Percentiles rank a stretch among this genome's conserved stretches.
These are phyloP conservation scores for Nothoprocta perdicaria DNA, from an alignment of 2,113 vertebrate genomes.

Conservation along the genomic window DNA sequence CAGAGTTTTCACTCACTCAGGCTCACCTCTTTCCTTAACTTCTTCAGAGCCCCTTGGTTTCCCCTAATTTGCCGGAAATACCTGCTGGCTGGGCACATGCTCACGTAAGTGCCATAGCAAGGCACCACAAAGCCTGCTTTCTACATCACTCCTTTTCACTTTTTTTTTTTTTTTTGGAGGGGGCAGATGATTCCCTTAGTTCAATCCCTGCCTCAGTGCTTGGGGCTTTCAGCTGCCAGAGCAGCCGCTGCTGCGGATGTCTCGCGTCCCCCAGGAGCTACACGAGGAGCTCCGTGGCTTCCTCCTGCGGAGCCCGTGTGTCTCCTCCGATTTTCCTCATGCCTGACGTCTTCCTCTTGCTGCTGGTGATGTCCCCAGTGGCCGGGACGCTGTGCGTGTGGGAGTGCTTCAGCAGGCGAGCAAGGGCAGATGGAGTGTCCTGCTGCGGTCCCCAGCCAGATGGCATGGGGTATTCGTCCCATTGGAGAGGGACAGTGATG, in stretches of 20 bases:
- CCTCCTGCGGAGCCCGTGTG: background rate
- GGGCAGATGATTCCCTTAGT: background rate
- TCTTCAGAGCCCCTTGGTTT: background rate
- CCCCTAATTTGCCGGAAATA: background rate
- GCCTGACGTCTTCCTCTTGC: slow-evolving; percentile 40
- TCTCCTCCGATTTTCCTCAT: slow-evolving; percentile 50
- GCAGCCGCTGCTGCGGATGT: background rate
- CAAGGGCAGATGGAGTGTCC: background rate
- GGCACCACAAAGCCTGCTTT: background rate
- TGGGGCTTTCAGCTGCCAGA: background rate
- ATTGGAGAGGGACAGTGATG: background rate
- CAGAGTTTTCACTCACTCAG: background rate
- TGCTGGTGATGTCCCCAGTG: background rate
- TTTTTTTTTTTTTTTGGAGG: background rate
- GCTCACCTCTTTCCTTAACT: background rate
- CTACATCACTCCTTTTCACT: background rate
- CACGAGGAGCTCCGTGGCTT: slow-evolving; percentile 32
- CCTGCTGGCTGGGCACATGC: background rate
- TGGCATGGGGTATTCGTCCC: background rate
- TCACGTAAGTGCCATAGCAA: background rate
- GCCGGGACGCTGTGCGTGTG: background rate
- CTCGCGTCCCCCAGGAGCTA: slow-evolving; percentile 5
- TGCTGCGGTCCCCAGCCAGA: background rate
- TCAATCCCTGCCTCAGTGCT: rapidly evolving
- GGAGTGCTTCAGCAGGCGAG: background rate